Evolutionary conservation across 1,140 invertebrate genomes (phyloP), one percentile per base, ranked within the genome.

Genomic region (Drosophila kepulauana): DNA sequence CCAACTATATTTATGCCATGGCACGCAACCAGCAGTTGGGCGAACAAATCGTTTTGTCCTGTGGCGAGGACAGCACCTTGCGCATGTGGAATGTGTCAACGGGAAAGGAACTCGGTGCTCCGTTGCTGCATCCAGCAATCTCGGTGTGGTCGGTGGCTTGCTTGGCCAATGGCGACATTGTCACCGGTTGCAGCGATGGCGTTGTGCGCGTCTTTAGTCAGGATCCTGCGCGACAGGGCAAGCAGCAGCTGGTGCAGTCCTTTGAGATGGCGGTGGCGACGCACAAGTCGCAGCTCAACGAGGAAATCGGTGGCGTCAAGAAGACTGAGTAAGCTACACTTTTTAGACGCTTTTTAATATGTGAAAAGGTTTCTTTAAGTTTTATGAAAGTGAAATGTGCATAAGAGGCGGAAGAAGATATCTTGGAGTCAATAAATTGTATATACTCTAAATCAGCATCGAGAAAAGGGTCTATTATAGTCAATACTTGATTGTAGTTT

Each of bases 91-190:
- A 94, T 63, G 93, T 95, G 33, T 93, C 91, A 0, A 79, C 76
- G 2, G 92, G 92, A 3, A 43, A 76, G 1, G 59, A 92, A 20
- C 41, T 92, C 8, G 95, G 94, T 0, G 93, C 95, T 57, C 96
- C 96, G 0, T 95, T 99, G 28, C 89, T 94, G 11, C 93, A 99
- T 58, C 98, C 98, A 0, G 95, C 96, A 1, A 95, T 97, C 59
- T 98, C 97, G 16, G 95, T 99, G 5, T 99, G 99, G 99, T 95
- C 95, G 52, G 96, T 99, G 0, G 94, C 95, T 61, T 94, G 95
- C 66, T 92, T 99, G 13, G 82, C 93, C 3, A 99, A 99, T 93
- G 96, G 96, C 8, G 98, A 99, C 93, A 95, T 99, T 88, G 97
- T 97, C n/a, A 95, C 97, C 70, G 98, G 98, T 86, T 91, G 92